Conservation (phyloP, 2,113 vertebrate genomes). For the Hippolais icterina region DNA sequence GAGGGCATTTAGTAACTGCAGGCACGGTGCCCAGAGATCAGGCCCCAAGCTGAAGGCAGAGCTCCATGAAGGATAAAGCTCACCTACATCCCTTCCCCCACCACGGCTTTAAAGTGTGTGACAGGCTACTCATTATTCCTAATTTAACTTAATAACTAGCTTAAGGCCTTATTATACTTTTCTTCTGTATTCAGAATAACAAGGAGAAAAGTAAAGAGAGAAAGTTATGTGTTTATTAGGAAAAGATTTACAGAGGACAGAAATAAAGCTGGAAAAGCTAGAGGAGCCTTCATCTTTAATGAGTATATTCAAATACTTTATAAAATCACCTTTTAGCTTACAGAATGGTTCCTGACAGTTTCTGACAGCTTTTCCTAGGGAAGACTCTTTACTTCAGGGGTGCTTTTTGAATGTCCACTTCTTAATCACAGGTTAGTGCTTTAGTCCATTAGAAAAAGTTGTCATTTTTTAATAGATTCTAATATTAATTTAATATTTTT, state of each 20-base stretch:
- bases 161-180: background rate
- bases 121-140: constrained; percentile 1
- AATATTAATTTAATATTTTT: background rate
- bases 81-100: background rate
- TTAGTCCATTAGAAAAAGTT: background rate
- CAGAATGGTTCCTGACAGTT: background rate
- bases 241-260: background rate
- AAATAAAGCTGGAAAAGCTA: background rate
- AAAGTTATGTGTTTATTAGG: background rate
- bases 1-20: background rate
- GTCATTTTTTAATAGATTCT: background rate
- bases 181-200: background rate
- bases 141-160: constrained; percentile 19
- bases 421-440: background rate
- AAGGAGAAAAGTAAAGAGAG: background rate
- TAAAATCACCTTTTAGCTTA: background rate
- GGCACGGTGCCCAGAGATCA: background rate
- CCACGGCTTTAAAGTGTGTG: background rate
- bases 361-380: background rate
- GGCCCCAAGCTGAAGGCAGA: background rate
- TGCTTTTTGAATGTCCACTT: background rate
- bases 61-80: background rate
- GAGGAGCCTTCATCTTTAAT: background rate
- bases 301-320: background rate
- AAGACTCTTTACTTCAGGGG: background rate